Percentiles rank a stretch among this genome's conserved stretches.
phyloP scores from a whole-genome alignment of 2,113 vertebrate genomes.

The Gymnobelideus leadbeateri region DNA sequence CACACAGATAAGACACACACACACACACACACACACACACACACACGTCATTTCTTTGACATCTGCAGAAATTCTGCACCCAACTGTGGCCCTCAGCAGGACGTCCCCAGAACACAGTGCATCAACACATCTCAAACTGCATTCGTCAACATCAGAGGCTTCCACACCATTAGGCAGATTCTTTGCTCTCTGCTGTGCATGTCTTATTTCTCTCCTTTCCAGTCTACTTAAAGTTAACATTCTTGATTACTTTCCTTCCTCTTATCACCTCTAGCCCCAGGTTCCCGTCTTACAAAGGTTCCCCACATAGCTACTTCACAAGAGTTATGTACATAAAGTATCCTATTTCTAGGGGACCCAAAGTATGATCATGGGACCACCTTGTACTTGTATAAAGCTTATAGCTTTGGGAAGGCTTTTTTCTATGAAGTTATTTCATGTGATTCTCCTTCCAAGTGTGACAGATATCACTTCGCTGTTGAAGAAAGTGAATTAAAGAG shows the following conservation, averaged over 20 bases:
- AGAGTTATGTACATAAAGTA: not conserved
- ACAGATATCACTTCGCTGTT: not conserved
- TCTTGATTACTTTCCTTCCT: not conserved
- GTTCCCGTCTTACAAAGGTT: not conserved
- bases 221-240: not conserved
- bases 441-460: not conserved
- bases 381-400: not conserved
- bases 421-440: not conserved
- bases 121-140: not conserved
- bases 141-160: not conserved
- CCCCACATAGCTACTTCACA: not conserved
- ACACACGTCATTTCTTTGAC: not conserved
- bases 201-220: not conserved
- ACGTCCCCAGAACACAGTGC: not conserved
- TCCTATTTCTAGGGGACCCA: not conserved
- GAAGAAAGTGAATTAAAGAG: not conserved
- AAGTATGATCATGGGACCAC: not conserved
- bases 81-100: not conserved
- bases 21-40: no score
- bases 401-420: not conserved
- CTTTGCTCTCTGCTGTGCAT: not conserved
- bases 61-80: not conserved
- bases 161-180: accelerated
- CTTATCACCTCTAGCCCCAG: not conserved
- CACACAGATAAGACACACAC: not conserved